A percentile compares a stretch with the other conserved stretches of the same genome.
Evolutionary conservation across 2,888 invertebrate species (phyloP).

Genomic region (Papilio gigon): DNA sequence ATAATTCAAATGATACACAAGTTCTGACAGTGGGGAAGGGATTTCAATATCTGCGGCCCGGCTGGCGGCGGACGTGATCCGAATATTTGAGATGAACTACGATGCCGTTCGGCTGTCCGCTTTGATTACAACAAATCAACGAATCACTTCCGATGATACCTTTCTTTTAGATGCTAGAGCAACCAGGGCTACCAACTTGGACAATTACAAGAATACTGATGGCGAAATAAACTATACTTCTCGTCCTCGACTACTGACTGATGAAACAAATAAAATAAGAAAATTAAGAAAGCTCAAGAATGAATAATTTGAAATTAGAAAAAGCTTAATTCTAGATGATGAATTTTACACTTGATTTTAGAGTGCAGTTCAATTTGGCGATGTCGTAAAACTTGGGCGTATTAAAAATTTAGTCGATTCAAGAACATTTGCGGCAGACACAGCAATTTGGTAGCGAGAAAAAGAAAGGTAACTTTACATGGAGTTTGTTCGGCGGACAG

Average conservation of each 20-base stretch:
- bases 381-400: neutral
- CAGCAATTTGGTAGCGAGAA: slow-evolving; percentile 19
- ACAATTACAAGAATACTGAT: no score
- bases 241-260: no score
- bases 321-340: no score
- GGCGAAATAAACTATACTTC: no score
- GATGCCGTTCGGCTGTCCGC: neutral
- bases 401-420: slow-evolving; percentile 8
- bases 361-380: neutral
- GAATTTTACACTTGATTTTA: no score
- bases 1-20: neutral
- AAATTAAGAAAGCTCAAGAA: no score
- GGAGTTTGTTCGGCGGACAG: neutral
- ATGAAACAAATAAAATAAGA: no score
- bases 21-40: neutral
- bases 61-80: neutral
- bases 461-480: slow-evolving; percentile 2
- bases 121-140: slow-evolving; percentile 16
- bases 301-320: no score
- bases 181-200: neutral
- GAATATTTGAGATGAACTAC: neutral
- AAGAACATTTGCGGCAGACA: slow-evolving; percentile 9
- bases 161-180: neutral
- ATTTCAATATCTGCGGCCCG: slow-evolving; percentile 8
- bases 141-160: neutral